These are phyloP conservation scores for Chlorodrepanis virens DNA, from an alignment of 2,113 vertebrate species.

Conservation along the genomic window DNA sequence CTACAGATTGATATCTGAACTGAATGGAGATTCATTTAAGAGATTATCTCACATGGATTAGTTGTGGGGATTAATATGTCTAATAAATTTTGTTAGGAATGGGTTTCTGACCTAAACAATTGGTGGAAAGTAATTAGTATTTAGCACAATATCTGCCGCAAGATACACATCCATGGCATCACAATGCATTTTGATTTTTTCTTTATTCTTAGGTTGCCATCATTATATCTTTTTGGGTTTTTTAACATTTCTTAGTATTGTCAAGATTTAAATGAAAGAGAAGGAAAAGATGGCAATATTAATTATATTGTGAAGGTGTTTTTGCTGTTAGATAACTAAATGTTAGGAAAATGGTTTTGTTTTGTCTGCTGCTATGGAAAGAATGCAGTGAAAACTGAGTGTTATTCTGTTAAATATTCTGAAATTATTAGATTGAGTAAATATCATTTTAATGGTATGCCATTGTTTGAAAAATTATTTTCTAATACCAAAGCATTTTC, in stretches of 20 bases:
- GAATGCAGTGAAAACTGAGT: not conserved
- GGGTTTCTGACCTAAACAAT: not conserved
- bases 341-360: not conserved
- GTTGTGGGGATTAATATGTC: not conserved
- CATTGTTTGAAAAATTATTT: not conserved
- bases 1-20: not conserved
- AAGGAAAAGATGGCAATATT: not conserved
- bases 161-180: not conserved
- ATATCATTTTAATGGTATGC: not conserved
- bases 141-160: not conserved
- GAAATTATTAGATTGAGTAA: not conserved
- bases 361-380: not conserved
- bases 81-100: not conserved
- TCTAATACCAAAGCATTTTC: not conserved
- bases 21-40: not conserved
- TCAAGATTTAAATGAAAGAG: not conserved
- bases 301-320: not conserved
- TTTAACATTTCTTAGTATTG: not conserved
- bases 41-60: not conserved
- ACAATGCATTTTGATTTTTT: not conserved
- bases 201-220: not conserved
- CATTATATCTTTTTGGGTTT: fast-evolving
- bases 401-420: not conserved
- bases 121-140: not conserved
- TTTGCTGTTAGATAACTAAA: not conserved